Conservation (phyloP, 2,113 vertebrate genomes). For the Eolophus roseicapilla region DNA sequence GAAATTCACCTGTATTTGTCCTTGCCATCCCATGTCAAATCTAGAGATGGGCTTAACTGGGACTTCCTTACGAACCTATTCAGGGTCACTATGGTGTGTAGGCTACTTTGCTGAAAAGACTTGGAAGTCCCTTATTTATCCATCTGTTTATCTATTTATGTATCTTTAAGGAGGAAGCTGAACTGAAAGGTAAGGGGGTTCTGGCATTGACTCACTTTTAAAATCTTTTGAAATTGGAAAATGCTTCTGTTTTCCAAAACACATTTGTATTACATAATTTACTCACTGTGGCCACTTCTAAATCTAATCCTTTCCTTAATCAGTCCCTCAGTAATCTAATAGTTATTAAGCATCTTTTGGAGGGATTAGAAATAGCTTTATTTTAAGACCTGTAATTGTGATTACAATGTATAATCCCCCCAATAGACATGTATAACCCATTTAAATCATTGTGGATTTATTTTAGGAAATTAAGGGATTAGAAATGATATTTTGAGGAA, state of each 20-base stretch:
- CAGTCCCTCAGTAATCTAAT: constrained; percentile 54
- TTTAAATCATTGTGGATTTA: constrained; percentile 29
- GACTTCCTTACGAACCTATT: not conserved
- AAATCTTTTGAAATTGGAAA: not conserved
- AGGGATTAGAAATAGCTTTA: constrained; percentile 56
- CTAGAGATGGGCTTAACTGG: not conserved
- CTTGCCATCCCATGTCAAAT: not conserved
- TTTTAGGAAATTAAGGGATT: constrained; percentile 45
- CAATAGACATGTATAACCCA: not conserved
- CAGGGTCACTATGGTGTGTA: no score
- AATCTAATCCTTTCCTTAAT: constrained; percentile 45
- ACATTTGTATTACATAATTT: constrained; percentile 22
- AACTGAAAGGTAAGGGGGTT: not conserved
- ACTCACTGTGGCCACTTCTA: constrained; percentile 22
- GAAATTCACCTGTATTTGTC: not conserved
- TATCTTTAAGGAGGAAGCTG: not conserved
- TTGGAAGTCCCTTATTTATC: not conserved
- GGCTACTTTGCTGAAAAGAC: not conserved
- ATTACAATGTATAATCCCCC: constrained; percentile 53
- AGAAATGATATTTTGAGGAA: constrained; percentile 28
- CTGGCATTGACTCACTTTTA: not conserved
- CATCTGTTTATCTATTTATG: not conserved
- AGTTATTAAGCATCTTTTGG: constrained; percentile 65
- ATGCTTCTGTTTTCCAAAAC: not conserved
- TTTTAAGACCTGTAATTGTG: constrained; percentile 65